Evolutionary conservation across 2,888 invertebrate genomes (phyloP).

Genomic region (Griposia aprilina): DNA sequence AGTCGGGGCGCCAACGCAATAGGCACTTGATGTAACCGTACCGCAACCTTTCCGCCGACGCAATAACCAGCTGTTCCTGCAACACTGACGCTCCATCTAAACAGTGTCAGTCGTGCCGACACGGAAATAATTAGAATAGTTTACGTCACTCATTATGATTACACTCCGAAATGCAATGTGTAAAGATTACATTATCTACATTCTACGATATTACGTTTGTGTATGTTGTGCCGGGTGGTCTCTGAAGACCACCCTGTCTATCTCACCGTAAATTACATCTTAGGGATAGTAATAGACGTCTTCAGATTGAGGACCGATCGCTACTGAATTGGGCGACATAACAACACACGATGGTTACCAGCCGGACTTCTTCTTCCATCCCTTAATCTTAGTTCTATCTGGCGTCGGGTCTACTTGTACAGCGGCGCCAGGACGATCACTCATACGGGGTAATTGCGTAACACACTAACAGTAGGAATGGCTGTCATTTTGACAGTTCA

Average conservation of each 20-base stretch:
- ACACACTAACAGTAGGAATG: too few species aligned
- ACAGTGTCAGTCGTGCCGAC: slow-evolving; percentile 81
- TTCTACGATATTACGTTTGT: slow-evolving; percentile 19
- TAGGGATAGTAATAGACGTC: neutral
- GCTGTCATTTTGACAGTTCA: too few species aligned
- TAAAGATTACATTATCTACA: slow-evolving; percentile 50
- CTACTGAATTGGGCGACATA: neutral
- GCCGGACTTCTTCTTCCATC: too few species aligned
- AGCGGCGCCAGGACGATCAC: too few species aligned
- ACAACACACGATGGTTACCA: neutral
- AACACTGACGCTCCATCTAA: slow-evolving; percentile 72
- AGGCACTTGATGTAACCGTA: slow-evolving; percentile 85
- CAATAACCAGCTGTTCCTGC: slow-evolving; percentile 81
- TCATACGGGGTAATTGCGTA: too few species aligned
- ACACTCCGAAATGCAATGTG: slow-evolving; percentile 51
- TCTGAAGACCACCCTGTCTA: slow-evolving; percentile 31
- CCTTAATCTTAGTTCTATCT: too few species aligned
- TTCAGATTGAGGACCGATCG: neutral
- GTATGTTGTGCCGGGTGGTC: slow-evolving; percentile 47
- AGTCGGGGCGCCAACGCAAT: slow-evolving; percentile 77
- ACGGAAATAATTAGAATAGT: slow-evolving; percentile 85
- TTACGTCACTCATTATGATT: slow-evolving; percentile 74
- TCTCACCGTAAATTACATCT: neutral
- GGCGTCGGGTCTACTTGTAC: too few species aligned
- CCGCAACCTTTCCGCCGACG: slow-evolving; percentile 88